Evolutionary conservation across 2,888 invertebrate genomes (phyloP).

Genomic region (Pteria penguin): DNA sequence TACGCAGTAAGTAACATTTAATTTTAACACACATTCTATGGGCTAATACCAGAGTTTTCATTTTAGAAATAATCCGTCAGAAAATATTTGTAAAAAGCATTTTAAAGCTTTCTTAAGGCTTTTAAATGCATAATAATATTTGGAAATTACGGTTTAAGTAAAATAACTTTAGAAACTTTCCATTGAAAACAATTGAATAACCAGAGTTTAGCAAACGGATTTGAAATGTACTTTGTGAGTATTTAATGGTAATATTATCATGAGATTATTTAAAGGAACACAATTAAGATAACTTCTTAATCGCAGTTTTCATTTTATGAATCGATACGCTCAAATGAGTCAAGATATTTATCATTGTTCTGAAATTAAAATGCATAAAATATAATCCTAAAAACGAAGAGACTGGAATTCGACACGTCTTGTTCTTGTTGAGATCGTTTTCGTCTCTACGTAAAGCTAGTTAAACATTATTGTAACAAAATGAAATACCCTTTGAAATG

Average conservation of each 20-base stretch:
- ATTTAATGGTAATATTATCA: neutral
- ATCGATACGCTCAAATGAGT: neutral
- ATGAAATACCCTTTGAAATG: neutral
- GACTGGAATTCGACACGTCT: too few relatives aligned
- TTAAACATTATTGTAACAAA: neutral
- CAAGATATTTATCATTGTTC: neutral
- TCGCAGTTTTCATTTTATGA: neutral
- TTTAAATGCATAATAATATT: neutral
- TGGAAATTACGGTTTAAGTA: neutral
- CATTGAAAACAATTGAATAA: conserved; percentile 19
- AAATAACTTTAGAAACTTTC: neutral
- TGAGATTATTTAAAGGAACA: neutral
- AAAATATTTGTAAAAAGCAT: neutral
- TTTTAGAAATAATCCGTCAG: neutral
- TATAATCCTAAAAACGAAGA: too few relatives aligned
- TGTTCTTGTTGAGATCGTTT: neutral
- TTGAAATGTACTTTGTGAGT: neutral
- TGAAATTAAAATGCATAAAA: neutral
- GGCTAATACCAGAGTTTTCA: neutral
- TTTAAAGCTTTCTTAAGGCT: neutral
- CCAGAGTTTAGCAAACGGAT: neutral
- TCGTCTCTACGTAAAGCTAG: neutral
- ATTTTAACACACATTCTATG: neutral
- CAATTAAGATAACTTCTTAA: conserved; percentile 26
- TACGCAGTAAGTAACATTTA: too few relatives aligned